Evolutionary conservation across 2,113 vertebrate genomes (phyloP), one percentile per base, ranked within the genome.

Genomic region (Cyanoramphus novaezelandiae): DNA sequence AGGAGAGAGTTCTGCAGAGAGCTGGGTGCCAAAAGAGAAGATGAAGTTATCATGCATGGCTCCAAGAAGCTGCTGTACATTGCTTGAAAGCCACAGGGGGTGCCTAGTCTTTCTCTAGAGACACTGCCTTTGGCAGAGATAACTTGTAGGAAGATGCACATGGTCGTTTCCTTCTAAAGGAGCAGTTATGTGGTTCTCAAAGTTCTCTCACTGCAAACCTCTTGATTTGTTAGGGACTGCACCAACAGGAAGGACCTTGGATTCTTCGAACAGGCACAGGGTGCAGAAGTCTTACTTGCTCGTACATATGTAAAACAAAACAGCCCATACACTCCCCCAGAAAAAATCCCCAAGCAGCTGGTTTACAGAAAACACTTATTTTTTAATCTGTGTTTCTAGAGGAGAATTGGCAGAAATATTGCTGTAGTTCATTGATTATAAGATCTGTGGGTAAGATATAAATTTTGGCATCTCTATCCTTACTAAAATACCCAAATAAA

Each of bases 311-410:
- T 43, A 19, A 57, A 79, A 5, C 28, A 59, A 33, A 13, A 27
- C 21, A 63, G 3, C 17, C 4, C 6, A 11, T 18, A 7, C 9
- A 10, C 4, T 11, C 6, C 2, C 15, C 2, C 4, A 1, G 44
- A 1, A 28, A 64, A 72, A 64, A 17, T 13, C 5, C 13, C 14
- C 9, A 18, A 68, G 23, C 5, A 80, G 1, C 11, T 65, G 10
- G 10, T 60, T 70, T 71, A 53, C 23, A 83, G 41, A 82, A 43
- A 7, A 3, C 39, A 2, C 1, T 16, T 31, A 20, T 57, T 57
- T 57, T 82, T 35, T 27, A 8, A 12, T 57, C 21, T 35, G 3
- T 86, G 11, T 70, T 11, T 75, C 33, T 14, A 33, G 77, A 74
- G 21, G 8, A 80, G 13, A 87, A 62, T 18, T 44, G 63, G 24